Evolutionary conservation across 2,113 vertebrate genomes (phyloP), one percentile per base, ranked within the genome.

Genomic region (Archocentrus centrarchus): DNA sequence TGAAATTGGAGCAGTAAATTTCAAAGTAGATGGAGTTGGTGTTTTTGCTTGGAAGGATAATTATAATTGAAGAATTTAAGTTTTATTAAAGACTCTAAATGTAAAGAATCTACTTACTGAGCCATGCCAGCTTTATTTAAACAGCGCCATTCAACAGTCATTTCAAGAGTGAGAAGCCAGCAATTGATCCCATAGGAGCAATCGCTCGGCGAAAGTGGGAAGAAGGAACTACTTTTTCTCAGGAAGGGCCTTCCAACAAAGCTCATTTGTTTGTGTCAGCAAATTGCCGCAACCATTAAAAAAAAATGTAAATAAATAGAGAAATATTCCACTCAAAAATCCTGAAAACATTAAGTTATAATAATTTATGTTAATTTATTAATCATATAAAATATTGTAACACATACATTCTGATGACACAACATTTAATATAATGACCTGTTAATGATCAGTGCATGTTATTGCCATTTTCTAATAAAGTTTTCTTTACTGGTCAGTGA

Each of bases 1-100:
- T 81, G n/a, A 88, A 89, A 92, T 84, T 53, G 6, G 57, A 75
- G 81, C 88, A 79, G 91, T 91, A 86, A 64, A 92, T 92, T 78
- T 85, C n/a, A 80, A 87, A 82, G 79, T 62, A 62, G 80, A 81
- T 44, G 77, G 44, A 81, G 79, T 83, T 77, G 64, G 60, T 81
- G 2, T 79, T 79, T 86, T 81, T 32, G 60, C 60, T 75, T 59
- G 13, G 17, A 30, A 82, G 76, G 81, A 63, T 47, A 57, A 64
- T 83, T 87, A 73, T 73, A 73, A 73, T 32, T 73, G 17, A 55
- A 73, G 68, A 73, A 73, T 73, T 73, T 35, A 5, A 55, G 68
- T 27, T 73, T 73, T 73, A 73, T 55, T 73, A 73, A 73, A n/a
- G 47, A 55, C 32, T 73, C n/a, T 59, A 10, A 85, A 68, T 73